Evolutionary conservation across 2,888 invertebrate species (phyloP).

Genomic region (Heliconius charithonia): DNA sequence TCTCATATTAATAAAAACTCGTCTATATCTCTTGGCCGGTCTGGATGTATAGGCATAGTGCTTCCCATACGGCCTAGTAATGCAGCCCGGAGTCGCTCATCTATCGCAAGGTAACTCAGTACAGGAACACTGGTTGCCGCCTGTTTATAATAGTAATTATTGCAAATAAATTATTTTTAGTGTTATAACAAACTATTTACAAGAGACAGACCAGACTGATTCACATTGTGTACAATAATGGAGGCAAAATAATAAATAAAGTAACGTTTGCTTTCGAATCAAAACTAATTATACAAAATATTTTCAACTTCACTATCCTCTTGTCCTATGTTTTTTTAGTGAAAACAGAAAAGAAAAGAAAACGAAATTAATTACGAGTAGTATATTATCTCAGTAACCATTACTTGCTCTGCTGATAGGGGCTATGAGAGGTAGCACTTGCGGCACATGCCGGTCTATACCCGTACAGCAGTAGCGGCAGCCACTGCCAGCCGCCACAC

Average conservation of each 20-base stretch:
- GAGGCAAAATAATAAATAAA: not conserved
- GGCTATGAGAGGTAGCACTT: slow-evolving; percentile 74
- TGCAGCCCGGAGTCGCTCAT: slow-evolving; percentile 77
- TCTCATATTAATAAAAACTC: slow-evolving; percentile 42
- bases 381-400: not conserved
- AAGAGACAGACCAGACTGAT: not conserved
- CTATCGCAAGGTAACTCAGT: slow-evolving; percentile 74
- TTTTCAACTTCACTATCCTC: not conserved
- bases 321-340: not conserved
- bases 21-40: slow-evolving; percentile 65
- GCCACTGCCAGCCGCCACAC: slow-evolving; percentile 79
- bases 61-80: slow-evolving; percentile 78
- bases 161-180: not conserved
- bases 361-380: not conserved
- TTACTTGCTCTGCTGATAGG: slow-evolving; percentile 78
- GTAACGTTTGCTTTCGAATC: no score
- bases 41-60: slow-evolving; percentile 77
- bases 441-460: slow-evolving; percentile 77
- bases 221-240: not conserved
- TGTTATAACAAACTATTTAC: not conserved
- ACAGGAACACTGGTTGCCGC: slow-evolving; percentile 80
- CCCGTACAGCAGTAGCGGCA: slow-evolving; percentile 68
- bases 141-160: slow-evolving; percentile 57
- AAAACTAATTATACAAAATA: not conserved
- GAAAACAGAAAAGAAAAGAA: not conserved